A percentile compares a stretch with the other conserved stretches of the same genome.
phyloP scores from a whole-genome alignment of 2,888 invertebrate genomes.

The Drosophila tanythrix region DNA sequence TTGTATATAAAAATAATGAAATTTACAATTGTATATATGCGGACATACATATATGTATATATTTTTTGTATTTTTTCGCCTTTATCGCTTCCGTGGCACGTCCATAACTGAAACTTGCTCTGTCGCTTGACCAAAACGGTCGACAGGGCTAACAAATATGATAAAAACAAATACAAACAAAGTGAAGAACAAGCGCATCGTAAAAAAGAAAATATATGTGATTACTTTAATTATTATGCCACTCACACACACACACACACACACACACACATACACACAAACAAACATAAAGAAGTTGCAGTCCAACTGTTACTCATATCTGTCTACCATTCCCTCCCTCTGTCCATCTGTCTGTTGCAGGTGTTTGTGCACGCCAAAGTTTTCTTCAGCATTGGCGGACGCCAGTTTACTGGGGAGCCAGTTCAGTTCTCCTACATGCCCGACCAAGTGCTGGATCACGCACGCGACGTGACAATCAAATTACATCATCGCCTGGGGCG shows the following conservation, averaged over 20 bases:
- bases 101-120: constrained; percentile 50
- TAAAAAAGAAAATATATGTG: constrained; percentile 57
- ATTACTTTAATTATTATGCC: constrained; percentile 76
- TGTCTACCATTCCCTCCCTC: background rate
- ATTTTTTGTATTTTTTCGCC: constrained; percentile 15
- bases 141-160: constrained; percentile 40
- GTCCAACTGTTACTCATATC: constrained; percentile 49
- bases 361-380: constrained; percentile 92
- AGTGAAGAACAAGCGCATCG: constrained; percentile 20
- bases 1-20: constrained; percentile 8
- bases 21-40: background rate
- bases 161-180: constrained; percentile 23
- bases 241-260: constrained; percentile 51
- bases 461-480: constrained; percentile 92
- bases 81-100: constrained; percentile 56
- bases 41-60: background rate
- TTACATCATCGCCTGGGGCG: constrained; percentile 91
- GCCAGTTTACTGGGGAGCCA: constrained; percentile 89
- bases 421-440: constrained; percentile 91
- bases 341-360: constrained; percentile 83
- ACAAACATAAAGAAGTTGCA: constrained; percentile 6
- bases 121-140: constrained; percentile 53
- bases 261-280: constrained; percentile 8
- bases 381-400: constrained; percentile 90
- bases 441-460: constrained; percentile 90